phyloP scores from a whole-genome alignment of 2,113 vertebrate genomes.

The Loxodonta africana region DNA sequence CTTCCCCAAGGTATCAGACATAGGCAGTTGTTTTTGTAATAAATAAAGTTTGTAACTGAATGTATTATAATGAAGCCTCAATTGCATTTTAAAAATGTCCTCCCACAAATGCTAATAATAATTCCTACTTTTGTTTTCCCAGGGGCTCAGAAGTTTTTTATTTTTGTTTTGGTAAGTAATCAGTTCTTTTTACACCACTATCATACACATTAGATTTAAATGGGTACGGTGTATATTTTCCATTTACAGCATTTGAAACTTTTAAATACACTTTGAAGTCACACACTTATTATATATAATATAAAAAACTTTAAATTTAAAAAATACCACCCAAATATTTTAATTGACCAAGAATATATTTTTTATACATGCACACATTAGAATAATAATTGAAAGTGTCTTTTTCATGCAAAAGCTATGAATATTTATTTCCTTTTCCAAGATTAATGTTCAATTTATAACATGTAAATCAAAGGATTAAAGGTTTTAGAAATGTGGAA shows the following conservation, averaged over 20 bases:
- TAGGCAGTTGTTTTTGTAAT: slow-evolving; percentile 16
- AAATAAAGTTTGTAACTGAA: slow-evolving; percentile 48
- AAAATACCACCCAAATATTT: neutral
- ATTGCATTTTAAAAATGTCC: slow-evolving; percentile 32
- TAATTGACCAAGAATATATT: neutral
- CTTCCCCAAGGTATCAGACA: slow-evolving; percentile 28
- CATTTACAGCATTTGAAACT: neutral
- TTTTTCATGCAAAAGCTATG: neutral
- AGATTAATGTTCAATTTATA: neutral
- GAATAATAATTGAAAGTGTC: neutral
- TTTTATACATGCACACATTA: neutral
- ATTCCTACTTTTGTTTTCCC: neutral
- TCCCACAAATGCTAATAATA: neutral
- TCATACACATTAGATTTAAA: slow-evolving; percentile 53
- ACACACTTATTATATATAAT: neutral
- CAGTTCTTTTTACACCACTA: neutral
- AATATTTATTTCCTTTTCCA: neutral
- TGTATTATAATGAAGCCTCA: slow-evolving; percentile 1
- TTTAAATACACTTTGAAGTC: neutral
- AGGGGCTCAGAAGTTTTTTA: neutral
- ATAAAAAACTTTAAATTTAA: neutral
- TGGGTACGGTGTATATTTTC: neutral
- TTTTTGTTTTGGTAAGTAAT: slow-evolving; percentile 26
- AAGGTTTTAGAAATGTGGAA: neutral
- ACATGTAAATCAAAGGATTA: neutral